Percentiles rank a stretch among this genome's conserved stretches.
Conservation (phyloP, 1,140 invertebrate genomes). For the Stegodyphus mimosarum region DNA sequence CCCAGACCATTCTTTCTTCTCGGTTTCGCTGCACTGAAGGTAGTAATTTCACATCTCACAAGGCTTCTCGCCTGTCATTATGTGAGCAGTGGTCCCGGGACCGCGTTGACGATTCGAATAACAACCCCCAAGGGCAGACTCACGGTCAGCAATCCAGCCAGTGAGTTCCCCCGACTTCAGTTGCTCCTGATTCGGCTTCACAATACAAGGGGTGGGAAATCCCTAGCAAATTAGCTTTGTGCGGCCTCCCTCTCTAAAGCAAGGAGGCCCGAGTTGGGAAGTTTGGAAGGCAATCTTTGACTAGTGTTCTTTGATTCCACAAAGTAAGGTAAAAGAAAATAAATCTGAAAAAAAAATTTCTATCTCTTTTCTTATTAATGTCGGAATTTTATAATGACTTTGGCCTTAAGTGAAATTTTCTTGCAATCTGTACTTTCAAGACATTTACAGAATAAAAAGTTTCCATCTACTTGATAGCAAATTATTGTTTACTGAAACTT, state of each 20-base stretch:
- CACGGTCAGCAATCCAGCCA: background rate
- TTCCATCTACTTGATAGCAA: no score
- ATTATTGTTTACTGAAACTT: no score
- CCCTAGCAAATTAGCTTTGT: background rate
- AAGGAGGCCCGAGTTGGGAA: background rate
- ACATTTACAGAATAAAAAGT: no score
- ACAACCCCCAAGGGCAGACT: background rate
- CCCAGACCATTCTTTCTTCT: background rate
- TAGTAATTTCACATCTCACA: background rate
- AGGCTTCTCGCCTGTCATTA: background rate
- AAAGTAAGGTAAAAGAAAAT: no score
- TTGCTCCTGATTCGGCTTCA: background rate
- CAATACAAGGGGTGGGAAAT: background rate
- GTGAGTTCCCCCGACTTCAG: background rate
- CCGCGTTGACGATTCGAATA: background rate
- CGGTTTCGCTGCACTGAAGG: background rate
- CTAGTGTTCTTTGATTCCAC: no score
- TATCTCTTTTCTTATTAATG: no score
- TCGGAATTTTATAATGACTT: no score
- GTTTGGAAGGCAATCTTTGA: no score
- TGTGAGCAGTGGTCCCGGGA: background rate
- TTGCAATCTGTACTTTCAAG: no score
- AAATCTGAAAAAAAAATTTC: no score
- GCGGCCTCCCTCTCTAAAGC: background rate
- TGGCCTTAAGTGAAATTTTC: no score